Evolutionary conservation across 2,113 vertebrate species (phyloP).

Genomic region (Takifugu bimaculatus): DNA sequence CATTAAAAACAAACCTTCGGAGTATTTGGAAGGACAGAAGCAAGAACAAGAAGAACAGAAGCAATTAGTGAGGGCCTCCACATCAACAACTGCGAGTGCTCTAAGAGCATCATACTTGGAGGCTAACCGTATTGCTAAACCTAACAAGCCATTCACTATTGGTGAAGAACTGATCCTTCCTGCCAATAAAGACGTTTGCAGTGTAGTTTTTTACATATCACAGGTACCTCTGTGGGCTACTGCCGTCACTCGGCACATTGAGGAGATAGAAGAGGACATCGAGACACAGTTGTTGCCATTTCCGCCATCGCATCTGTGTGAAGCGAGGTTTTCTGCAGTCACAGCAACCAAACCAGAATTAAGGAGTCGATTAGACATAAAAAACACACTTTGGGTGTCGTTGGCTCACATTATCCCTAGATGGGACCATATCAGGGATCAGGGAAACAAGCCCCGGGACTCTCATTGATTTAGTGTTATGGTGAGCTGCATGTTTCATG

Average conservation of each 20-base stretch:
- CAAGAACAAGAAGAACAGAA: constrained; percentile 18
- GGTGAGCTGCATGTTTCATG: no score
- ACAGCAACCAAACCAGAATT: constrained; percentile 26
- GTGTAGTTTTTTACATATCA: constrained; percentile 19
- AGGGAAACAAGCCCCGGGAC: no score
- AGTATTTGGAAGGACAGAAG: constrained; percentile 28
- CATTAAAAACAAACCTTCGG: constrained; percentile 24
- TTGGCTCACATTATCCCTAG: constrained; percentile 1
- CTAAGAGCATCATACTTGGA: constrained; percentile 27
- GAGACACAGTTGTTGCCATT: not conserved
- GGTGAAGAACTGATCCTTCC: constrained; percentile 39
- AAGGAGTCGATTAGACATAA: constrained; percentile 18
- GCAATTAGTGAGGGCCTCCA: constrained; percentile 26
- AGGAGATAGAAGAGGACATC: constrained; percentile 22
- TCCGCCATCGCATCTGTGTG: constrained; percentile 35
- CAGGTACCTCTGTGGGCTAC: constrained; percentile 29
- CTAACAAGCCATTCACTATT: constrained; percentile 34
- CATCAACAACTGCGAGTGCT: constrained; percentile 25
- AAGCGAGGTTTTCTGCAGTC: constrained; percentile 24
- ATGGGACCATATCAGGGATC: not conserved
- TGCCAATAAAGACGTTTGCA: constrained; percentile 2
- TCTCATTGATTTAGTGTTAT: no score
- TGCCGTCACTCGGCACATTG: constrained; percentile 19
- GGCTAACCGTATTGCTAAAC: constrained; percentile 26
- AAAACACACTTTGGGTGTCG: constrained; percentile 6